Base-by-base conservation (phyloP, 2,888 invertebrate genomes). In the Melieria omissa region DNA sequence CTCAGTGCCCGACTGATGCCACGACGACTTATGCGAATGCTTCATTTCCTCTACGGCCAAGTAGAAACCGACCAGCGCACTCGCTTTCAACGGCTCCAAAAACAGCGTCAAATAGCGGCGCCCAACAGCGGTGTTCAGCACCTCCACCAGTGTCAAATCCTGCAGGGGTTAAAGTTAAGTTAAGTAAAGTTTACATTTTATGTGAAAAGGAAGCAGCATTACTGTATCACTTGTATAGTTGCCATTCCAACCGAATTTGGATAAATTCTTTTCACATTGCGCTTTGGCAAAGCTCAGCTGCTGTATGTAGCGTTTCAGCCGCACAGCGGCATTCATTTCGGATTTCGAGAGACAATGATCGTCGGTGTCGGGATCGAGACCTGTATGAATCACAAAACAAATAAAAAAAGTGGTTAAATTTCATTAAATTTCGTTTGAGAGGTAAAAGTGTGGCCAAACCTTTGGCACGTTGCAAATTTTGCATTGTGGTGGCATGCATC, bases 401-500 rank as follows among this genome's bases (percentile, higher is more conserved):
- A 42, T 54, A 49, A 65, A n/a, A 42, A 29, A 44, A 45, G n/a
- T 29, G 29, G 3, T 29, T 29, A n/a, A n/a, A n/a, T n/a, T n/a
- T n/a, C n/a, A 29, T 29, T 29, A 29, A 29, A 16, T 16, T 16
- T 16, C 16, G 16, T 16, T 29, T 29, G 3, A 29, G 29, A 29
- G 29, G 16, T 2, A 29, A 29, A 29, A 29, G 29, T 29, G 29
- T 29, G 3, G 8, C 46, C 49, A 10, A 16, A 61, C 94, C 95
- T 88, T 95, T 94, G 6, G 95, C 92, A 79, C 95, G 90, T 87
- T 96, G 96, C 74, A 96, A 89, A 84, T 96, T 96, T 87, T 96
- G 95, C 77, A 96, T 90, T 1, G 95, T 95, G 14, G 96, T 96
- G 0, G 96, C 96, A 89, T 97, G 95, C 93, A 97, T 95, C 79